These are phyloP conservation scores for Lasius platythorax DNA, from an alignment of 2,888 invertebrate genomes.

Conservation along the genomic window DNA sequence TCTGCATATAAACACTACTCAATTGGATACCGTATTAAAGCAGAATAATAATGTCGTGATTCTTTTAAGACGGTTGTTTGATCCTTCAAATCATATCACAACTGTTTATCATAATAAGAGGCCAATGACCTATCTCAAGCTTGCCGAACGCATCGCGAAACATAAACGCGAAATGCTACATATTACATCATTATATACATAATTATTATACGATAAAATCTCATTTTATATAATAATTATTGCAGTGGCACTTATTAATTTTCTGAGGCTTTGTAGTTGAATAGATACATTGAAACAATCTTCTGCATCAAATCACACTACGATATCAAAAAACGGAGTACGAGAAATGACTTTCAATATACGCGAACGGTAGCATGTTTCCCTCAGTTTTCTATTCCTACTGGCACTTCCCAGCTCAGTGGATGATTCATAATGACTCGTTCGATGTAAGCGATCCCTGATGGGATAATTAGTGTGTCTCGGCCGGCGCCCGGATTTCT, in stretches of 20 bases:
- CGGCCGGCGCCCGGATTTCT: slow-evolving; percentile 63
- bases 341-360: background rate
- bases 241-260: background rate
- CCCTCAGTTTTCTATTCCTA: slow-evolving; percentile 4
- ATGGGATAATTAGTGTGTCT: slow-evolving; percentile 71
- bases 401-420: slow-evolving; percentile 44
- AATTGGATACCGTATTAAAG: background rate
- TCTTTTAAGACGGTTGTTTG: slow-evolving; percentile 29
- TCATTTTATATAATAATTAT: background rate
- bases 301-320: background rate
- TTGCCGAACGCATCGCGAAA: background rate
- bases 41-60: background rate
- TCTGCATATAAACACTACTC: background rate
- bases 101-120: slow-evolving; percentile 47
- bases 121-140: slow-evolving; percentile 4
- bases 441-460: slow-evolving; percentile 68
- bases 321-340: background rate
- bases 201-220: background rate
- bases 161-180: background rate
- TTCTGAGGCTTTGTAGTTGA: background rate
- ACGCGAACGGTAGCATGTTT: background rate
- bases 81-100: slow-evolving; percentile 20
- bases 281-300: background rate
- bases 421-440: slow-evolving; percentile 75
- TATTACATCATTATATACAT: background rate